Base-by-base conservation (phyloP, 2,888 invertebrate species). In the Pachydiplax longipennis region DNA sequence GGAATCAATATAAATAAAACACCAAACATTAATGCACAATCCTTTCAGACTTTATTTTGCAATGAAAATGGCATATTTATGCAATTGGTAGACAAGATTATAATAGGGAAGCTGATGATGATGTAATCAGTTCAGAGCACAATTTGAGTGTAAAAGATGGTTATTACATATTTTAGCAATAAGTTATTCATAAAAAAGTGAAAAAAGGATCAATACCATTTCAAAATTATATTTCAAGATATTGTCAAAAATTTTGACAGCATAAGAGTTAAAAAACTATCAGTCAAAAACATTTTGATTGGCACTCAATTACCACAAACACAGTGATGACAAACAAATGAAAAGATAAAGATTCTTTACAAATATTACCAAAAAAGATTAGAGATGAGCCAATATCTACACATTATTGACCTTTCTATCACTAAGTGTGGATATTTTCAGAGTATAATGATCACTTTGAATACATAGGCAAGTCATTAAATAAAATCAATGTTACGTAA, bases 31-130 rank as follows among this genome's bases (percentile, higher is more conserved):
- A 25, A 65, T 87, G 35, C 87, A 87, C 65, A 65, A 65, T 87
- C 61, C 87, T 87, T 87, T 87, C 87, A 87, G 35, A 87, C 37
- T 87, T 87, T 87, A 87, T 87, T 87, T 87, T 35, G 87, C 87
- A 87, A 87, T 87, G 87, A 87, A 87, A 87, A 65, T 37, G 58
- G 58, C 65, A 61, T 65, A 65, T 40, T 87, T 87, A 61, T 87
- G 87, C 87, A 87, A 87, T 87, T 87, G 87, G 87, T 87, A 87
- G 87, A 87, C 87, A 87, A 87, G 87, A 87, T 87, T 87, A 87
- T 61, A 61, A 87, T 87, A 61, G 61, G 87, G 87, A 87, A 87
- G 87, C 61, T 87, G 87, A 87, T 87, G 87, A 87, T 87, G 87
- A 87, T 87, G 87, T 87, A 87, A 87, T 87, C 87, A 87, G 87